Evolutionary conservation across 2,797 vertebrate species (phyloP), one percentile per base, ranked within the genome.

Genomic region (Monodelphis domestica): DNA sequence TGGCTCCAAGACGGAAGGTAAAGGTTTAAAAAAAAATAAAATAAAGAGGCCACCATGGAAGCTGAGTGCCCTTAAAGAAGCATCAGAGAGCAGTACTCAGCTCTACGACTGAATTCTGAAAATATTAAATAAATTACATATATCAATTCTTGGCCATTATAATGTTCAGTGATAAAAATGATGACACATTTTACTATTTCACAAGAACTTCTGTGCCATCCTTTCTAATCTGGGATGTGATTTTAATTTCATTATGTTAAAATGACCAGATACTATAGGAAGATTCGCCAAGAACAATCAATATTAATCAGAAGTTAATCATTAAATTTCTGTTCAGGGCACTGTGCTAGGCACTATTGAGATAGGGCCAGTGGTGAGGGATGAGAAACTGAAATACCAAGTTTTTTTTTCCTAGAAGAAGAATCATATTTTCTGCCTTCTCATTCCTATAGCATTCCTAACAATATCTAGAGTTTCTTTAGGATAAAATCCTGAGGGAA

Each of bases 161-260:
- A 84, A 84, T 84, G 38, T 84, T 84, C 21, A 84, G 70, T 45
- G 70, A 84, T 84, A 84, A 84, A 84, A 84, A 84, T 84, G 70
- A 84, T 45, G 21, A 38, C 26, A 24, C 45, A 26, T 84, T 50
- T 84, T 26, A 84, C 21, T 26, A 10, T 84, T 84, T 50, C 21
- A 84, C 38, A 50, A 84, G 38, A 84, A 84, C 24, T 84, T 84
- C 38, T 70, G 45, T 84, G 9, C 38, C 24, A 50, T 84, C 38
- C 84, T 50, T 84, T 78, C 50, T 84, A 84, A 45, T 84, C 38
- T 84, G 70, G 70, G 21, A 84, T 45, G 38, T 50, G 3, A 45
- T 45, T 45, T 84, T 84, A 84, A 84, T 84, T 84, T 50, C 70
- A 84, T 84, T 84, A 26, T 84, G 38, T 84, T 84, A 50, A 84